A percentile compares a stretch with the other conserved stretches of the same genome.
These are phyloP conservation scores for Chloroclystis v-ata DNA, from an alignment of 2,888 invertebrate species.

Conservation along the genomic window DNA sequence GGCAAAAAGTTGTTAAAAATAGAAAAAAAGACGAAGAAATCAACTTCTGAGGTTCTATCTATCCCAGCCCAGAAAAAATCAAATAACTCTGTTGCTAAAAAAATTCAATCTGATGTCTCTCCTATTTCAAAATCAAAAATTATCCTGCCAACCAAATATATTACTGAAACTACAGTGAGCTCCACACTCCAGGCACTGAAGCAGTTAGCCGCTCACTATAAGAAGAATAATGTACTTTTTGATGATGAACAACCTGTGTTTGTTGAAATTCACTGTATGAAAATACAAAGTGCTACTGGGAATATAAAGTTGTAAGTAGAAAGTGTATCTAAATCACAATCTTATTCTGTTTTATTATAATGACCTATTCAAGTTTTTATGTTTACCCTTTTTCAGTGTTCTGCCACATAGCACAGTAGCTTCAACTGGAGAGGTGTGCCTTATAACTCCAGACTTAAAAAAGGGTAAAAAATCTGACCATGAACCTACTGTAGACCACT, in stretches of 20 bases:
- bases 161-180: constrained; percentile 48
- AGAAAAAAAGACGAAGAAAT: constrained; percentile 14
- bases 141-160: constrained; percentile 54
- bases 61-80: constrained; percentile 4
- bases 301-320: constrained; percentile 82
- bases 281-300: constrained; percentile 80
- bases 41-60: background rate
- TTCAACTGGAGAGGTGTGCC: constrained; percentile 83
- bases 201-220: constrained; percentile 44
- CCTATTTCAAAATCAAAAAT: constrained; percentile 48
- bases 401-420: constrained; percentile 80
- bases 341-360: too few species aligned
- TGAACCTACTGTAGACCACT: constrained; percentile 85
- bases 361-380: too few species aligned
- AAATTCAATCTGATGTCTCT: constrained; percentile 32
- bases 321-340: too few species aligned
- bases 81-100: constrained; percentile 12
- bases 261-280: constrained; percentile 80
- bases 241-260: constrained; percentile 77
- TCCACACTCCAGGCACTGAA: constrained; percentile 53
- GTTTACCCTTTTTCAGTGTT: constrained; percentile 51
- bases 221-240: constrained; percentile 72
- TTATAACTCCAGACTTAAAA: constrained; percentile 87
- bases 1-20: constrained; percentile 14
- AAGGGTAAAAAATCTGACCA: constrained; percentile 83